Evolutionary conservation across 2,113 vertebrate species (phyloP), one percentile per base, ranked within the genome.

Genomic region (Clupea harengus): DNA sequence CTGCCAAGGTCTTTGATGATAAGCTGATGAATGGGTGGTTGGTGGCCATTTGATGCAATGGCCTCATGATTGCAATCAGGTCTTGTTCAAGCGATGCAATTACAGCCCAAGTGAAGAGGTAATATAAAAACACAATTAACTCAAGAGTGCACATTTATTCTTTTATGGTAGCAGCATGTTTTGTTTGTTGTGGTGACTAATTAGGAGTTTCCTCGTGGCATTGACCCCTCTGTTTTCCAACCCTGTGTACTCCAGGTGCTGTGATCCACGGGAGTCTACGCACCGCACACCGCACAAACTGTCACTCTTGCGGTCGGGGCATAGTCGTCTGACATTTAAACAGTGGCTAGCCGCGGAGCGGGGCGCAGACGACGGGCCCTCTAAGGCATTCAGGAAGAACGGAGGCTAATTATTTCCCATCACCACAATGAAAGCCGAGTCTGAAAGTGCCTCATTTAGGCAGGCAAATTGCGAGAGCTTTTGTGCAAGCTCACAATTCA

Each of bases 401-500:
- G 10, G 15, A 32, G 72, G 72, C 72, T 78, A 78, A 78, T 78
- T 78, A 78, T 78, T 78, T 78, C 72, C 72, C 72, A 78, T 39
- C 72, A 32, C 28, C 13, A 4, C 28, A 78, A 78, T 17, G 72
- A 17, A 78, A 39, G 72, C 13, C 9, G 9, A 32, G 72, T 32
- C 72, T 13, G 32, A 15, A 13, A 78, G 28, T 78, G 72, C 28
- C 72, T 78, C 72, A 44, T 78, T 78, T 78, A 32, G 72, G 3
- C 28, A 5, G 67, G 72, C 28, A 78, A 78, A 78, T 32, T 78
- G 72, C 11, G 28, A 78, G 72, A 39, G 25, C 28, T 18, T 67
- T 78, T 78, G 32, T 78, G 72, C 54, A 6, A 78, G 72, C 72
- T 78, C 32, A 78, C 72, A 78, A 78, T 32, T 78, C 72, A 78